Conservation (phyloP, 92 coral and sea anemone species). For the Umimayanthus chanpuru region DNA sequence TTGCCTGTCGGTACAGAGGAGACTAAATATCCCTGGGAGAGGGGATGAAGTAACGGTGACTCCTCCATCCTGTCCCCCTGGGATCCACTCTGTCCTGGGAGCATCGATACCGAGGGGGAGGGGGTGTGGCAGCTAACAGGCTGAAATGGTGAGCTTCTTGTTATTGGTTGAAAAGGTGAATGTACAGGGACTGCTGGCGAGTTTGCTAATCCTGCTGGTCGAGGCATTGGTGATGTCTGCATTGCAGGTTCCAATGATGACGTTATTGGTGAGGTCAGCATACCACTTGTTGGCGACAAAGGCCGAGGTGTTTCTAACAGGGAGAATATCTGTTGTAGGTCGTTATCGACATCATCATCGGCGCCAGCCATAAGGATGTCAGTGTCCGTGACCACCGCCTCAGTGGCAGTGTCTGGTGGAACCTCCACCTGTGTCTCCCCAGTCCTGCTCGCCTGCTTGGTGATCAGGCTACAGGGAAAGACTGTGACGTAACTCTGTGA, state of each 20-base stretch:
- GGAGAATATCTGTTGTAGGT: conserved; percentile 76
- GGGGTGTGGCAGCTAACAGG: conserved; percentile 70
- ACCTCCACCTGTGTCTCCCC: conserved; percentile 59
- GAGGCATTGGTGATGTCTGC: conserved; percentile 69
- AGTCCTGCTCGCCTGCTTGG: conserved; percentile 53
- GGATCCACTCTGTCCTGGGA: conserved; percentile 48
- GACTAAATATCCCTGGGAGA: conserved; percentile 82
- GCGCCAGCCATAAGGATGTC: conserved; percentile 86
- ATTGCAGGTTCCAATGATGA: conserved; percentile 74
- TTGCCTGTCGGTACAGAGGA: conserved; percentile 82
- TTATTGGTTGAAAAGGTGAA: conserved; percentile 88
- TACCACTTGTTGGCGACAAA: conserved; percentile 65
- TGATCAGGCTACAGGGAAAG: conserved; percentile 66
- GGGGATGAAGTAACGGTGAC: conserved; percentile 51
- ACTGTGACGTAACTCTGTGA: conserved; percentile 80
- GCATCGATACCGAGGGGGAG: conserved; percentile 68
- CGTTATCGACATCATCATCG: conserved; percentile 80
- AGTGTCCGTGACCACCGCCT: conserved; percentile 83
- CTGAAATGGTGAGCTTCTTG: conserved; percentile 85
- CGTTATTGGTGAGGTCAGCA: conserved; percentile 73
- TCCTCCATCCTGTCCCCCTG: conserved; percentile 49
- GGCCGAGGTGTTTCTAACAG: conserved; percentile 71
- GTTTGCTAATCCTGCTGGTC: conserved; percentile 55
- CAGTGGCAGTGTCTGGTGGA: conserved; percentile 75
- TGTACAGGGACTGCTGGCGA: conserved; percentile 74